Evolutionary conservation across 2,113 vertebrate species (phyloP).

Genomic region (Colius striatus): DNA sequence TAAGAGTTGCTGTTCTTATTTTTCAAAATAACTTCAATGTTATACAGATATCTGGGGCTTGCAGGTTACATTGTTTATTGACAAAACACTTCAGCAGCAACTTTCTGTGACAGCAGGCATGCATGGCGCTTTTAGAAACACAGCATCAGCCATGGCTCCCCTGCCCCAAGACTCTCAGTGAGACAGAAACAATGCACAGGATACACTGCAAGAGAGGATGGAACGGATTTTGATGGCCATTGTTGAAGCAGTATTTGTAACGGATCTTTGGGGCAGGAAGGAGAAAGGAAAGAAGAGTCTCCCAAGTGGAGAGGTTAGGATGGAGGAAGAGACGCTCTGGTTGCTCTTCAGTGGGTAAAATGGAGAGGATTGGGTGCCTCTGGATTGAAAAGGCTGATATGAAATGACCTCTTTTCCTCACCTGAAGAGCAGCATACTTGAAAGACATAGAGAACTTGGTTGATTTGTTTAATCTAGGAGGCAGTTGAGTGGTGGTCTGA

Average conservation of each 20-base stretch:
- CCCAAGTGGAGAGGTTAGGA: background rate
- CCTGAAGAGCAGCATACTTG: background rate
- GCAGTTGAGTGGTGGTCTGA: background rate
- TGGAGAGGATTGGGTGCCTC: background rate
- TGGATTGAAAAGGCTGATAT: background rate
- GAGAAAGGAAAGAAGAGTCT: background rate
- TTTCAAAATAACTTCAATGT: conserved; percentile 10
- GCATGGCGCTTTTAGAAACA: background rate
- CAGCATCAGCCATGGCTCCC: background rate
- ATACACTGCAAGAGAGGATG: background rate
- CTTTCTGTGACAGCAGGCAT: background rate
- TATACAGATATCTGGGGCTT: background rate
- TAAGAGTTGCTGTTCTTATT: conserved; percentile 11
- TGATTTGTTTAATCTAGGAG: background rate
- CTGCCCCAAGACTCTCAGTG: background rate
- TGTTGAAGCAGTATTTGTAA: background rate
- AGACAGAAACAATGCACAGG: fast-evolving
- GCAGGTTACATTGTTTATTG: background rate
- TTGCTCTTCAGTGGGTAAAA: background rate
- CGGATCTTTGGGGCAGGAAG: fast-evolving
- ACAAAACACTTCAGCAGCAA: background rate
- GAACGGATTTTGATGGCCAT: background rate
- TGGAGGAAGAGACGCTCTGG: background rate
- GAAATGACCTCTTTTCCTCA: background rate
- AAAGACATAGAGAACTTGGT: background rate